Percentiles rank a stretch among this genome's conserved stretches.
These are phyloP conservation scores for Lerema accius DNA, from an alignment of 1,140 invertebrate genomes.

Conservation along the genomic window DNA sequence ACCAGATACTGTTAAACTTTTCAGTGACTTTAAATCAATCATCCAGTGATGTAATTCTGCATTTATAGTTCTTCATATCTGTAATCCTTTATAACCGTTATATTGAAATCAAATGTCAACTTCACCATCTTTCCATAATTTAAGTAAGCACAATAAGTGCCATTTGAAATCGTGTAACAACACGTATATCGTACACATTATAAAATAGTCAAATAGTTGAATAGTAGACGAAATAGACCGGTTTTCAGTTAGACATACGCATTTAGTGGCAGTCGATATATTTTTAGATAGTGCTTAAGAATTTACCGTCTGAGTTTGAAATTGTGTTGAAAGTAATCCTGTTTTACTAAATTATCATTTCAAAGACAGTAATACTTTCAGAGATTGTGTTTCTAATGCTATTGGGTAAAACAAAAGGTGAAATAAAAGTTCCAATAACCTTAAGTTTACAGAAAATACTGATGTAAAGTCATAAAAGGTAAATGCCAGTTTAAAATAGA, in stretches of 20 bases:
- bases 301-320: constrained; percentile 57
- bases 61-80: constrained; percentile 10
- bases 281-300: constrained; percentile 77
- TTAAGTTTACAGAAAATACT: not conserved
- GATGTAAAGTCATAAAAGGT: not conserved
- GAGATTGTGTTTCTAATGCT: too few relatives aligned
- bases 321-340: constrained; percentile 42
- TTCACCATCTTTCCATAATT: constrained; percentile 37
- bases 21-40: too few relatives aligned
- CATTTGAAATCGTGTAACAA: constrained; percentile 49
- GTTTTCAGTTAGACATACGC: constrained; percentile 79
- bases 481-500: not conserved
- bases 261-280: constrained; percentile 76
- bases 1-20: too few relatives aligned
- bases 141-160: constrained; percentile 52
- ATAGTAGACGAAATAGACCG: constrained; percentile 78
- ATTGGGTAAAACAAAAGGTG: too few relatives aligned
- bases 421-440: too few relatives aligned
- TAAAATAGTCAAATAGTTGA: constrained; percentile 76
- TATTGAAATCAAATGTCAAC: constrained; percentile 16
- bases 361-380: too few relatives aligned
- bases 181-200: constrained; percentile 53
- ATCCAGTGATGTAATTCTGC: too few relatives aligned
- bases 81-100: constrained; percentile 18
- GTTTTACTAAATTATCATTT: not conserved